phyloP scores from a whole-genome alignment of 37 sponge, comb jelly and placozoan species.

The Spongilla lacustris region DNA sequence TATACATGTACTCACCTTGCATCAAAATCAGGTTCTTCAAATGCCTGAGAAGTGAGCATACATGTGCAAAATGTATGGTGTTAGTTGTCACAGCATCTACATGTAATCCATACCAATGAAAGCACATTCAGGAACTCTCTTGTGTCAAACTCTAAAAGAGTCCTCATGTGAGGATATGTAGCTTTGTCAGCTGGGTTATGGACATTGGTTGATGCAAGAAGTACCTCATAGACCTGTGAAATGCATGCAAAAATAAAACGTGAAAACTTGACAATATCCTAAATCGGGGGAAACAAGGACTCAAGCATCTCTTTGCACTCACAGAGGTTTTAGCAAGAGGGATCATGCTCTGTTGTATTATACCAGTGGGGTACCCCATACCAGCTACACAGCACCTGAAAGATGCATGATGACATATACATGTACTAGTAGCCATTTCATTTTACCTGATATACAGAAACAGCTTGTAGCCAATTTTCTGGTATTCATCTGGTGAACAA shows the following conservation, averaged over 20 bases:
- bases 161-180: constrained; percentile 69
- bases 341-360: constrained; percentile 29
- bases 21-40: constrained; percentile 84
- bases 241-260: not conserved
- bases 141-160: constrained; percentile 84
- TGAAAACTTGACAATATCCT: too few species aligned
- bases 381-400: constrained; percentile 81
- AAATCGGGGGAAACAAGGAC: too few species aligned
- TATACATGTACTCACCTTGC: not conserved
- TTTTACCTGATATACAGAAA: constrained; percentile 85
- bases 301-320: too few species aligned
- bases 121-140: constrained; percentile 88
- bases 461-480: constrained; percentile 76
- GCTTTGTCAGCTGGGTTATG: constrained; percentile 63
- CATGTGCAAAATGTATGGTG: too few species aligned
- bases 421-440: not conserved
- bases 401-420: not conserved
- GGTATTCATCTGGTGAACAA: constrained; percentile 49
- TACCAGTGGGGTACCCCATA: constrained; percentile 77
- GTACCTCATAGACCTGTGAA: constrained; percentile 49
- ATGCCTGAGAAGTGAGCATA: constrained; percentile 57
- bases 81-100: too few species aligned
- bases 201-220: constrained; percentile 55
- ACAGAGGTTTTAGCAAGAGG: constrained; percentile 52
- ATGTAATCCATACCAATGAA: constrained; percentile 46